phyloP scores from a whole-genome alignment of 2,113 vertebrate genomes.

The Sapayoa aenigma region DNA sequence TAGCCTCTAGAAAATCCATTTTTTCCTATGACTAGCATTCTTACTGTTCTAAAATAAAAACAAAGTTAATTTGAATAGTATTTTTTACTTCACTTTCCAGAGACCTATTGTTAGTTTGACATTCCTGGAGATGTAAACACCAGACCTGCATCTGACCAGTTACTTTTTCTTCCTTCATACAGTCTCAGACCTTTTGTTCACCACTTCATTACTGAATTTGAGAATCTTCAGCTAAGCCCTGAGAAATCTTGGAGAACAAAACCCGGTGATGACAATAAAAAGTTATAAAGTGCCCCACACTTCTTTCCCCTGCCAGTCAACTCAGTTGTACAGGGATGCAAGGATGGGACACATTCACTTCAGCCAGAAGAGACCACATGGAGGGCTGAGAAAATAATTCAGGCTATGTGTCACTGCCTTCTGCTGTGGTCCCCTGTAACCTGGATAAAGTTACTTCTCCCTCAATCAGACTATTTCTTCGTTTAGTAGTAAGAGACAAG shows the following conservation, averaged over 20 bases:
- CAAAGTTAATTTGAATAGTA: neutral
- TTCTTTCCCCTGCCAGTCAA: neutral
- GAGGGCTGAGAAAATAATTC: neutral
- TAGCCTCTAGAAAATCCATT: neutral
- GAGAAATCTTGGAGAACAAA: neutral
- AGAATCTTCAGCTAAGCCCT: neutral
- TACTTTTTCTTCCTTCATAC: neutral
- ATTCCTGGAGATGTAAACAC: neutral
- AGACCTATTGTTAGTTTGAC: neutral
- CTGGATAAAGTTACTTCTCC: constrained; percentile 40
- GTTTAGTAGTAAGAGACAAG: constrained; percentile 42
- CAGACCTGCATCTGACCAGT: neutral
- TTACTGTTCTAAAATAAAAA: neutral
- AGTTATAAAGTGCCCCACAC: neutral
- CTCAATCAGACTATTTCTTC: constrained; percentile 35
- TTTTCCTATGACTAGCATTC: neutral
- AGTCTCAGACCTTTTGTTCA: neutral
- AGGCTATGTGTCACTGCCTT: neutral
- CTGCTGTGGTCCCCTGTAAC: neutral
- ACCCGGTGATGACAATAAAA: neutral
- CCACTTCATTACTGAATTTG: neutral
- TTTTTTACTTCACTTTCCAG: neutral
- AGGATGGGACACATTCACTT: neutral
- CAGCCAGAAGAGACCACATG: neutral
- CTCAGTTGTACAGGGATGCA: neutral